These are phyloP conservation scores for Micropoecilia bifurca DNA, from an alignment of 2,797 vertebrate species.

Conservation along the genomic window DNA sequence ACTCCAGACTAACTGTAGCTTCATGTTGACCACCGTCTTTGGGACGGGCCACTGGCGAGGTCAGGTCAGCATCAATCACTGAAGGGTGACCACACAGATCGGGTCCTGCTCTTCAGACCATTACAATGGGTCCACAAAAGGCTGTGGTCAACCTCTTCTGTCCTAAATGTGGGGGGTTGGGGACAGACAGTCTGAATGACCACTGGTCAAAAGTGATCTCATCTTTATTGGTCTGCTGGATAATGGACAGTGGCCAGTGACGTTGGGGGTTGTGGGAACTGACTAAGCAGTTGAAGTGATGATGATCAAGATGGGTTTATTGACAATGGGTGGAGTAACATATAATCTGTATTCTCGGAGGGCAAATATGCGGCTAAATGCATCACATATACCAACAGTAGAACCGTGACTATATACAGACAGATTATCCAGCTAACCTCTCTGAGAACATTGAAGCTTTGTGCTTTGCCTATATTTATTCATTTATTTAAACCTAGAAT, in stretches of 20 bases:
- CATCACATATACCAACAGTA: not conserved
- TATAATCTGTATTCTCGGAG: not conserved
- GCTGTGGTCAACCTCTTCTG: constrained; percentile 52
- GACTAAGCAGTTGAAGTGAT: constrained; percentile 39
- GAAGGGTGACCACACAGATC: constrained; percentile 53
- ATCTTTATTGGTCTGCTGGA: constrained; percentile 65
- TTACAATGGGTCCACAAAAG: constrained; percentile 54
- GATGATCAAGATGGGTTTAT: constrained; percentile 32
- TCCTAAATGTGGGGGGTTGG: constrained; percentile 34
- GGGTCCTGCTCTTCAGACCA: constrained; percentile 41
- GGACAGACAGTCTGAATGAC: constrained; percentile 69
- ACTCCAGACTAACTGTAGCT: constrained; percentile 85
- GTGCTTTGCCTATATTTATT: not conserved
- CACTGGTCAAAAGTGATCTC: constrained; percentile 51
- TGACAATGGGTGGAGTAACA: constrained; percentile 21
- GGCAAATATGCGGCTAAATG: not conserved
- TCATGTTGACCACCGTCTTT: constrained; percentile 75
- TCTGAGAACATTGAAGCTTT: not conserved
- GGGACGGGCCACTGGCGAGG: constrained; percentile 66
- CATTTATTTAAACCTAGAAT: not conserved
- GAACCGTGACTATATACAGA: not conserved
- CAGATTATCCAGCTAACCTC: not conserved
- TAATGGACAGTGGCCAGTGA: constrained; percentile 58
- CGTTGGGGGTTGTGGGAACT: constrained; percentile 68
- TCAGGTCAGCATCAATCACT: constrained; percentile 78